Conservation (phyloP, 2,888 invertebrate genomes). For the Clivina fossor region DNA sequence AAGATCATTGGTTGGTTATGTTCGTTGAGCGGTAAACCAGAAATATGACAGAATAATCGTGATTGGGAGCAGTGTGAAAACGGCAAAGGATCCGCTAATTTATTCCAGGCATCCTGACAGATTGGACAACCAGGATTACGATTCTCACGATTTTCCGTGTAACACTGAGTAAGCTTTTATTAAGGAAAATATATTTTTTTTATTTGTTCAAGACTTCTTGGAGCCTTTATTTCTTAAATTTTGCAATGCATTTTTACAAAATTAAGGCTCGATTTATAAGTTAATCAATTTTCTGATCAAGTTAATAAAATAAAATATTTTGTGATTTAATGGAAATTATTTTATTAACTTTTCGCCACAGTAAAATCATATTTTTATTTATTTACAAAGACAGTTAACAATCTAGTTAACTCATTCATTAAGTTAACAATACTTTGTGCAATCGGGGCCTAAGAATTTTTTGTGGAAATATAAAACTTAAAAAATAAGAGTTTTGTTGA, state of each 20-base stretch:
- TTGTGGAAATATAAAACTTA: no score
- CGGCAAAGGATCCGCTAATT: constrained; percentile 83
- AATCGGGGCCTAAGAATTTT: no score
- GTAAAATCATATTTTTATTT: no score
- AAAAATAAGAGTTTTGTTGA: no score
- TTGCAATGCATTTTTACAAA: not conserved
- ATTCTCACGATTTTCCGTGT: constrained; percentile 62
- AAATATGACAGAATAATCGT: constrained; percentile 87
- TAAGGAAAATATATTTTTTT: constrained; percentile 46
- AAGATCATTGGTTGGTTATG: constrained; percentile 98
- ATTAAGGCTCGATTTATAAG: no score
- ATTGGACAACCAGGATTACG: constrained; percentile 89
- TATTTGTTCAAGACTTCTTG: not conserved
- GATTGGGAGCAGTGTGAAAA: constrained; percentile 97
- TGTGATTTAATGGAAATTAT: no score
- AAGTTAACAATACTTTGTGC: no score
- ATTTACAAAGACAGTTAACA: no score
- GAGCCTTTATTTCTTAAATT: not conserved
- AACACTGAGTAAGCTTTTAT: constrained; percentile 65
- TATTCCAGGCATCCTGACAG: constrained; percentile 84
- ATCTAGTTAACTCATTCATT: no score
- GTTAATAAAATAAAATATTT: no score
- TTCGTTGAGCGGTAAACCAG: constrained; percentile 90
- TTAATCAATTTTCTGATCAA: no score
- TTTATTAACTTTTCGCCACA: no score